Conservation (phyloP, 2,113 vertebrate genomes). For the Plecotus auritus region DNA sequence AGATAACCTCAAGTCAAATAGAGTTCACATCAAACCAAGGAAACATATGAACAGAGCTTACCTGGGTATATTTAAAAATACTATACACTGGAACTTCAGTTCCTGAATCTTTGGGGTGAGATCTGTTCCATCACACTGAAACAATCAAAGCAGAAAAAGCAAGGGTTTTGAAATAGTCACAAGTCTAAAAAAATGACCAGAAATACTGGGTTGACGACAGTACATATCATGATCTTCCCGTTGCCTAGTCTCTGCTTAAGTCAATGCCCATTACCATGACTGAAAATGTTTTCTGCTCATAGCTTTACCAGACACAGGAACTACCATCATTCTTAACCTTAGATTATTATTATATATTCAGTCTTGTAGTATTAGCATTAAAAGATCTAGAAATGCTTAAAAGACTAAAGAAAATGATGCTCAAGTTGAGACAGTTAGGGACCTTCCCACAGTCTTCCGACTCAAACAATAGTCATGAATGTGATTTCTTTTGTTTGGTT, state of each 20-base stretch:
- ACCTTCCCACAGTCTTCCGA: background rate
- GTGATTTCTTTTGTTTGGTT: background rate
- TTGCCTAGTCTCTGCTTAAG: background rate
- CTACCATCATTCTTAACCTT: background rate
- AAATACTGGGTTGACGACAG: background rate
- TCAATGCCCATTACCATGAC: accelerated
- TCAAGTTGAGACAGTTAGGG: background rate
- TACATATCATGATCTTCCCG: background rate
- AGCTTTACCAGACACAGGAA: background rate
- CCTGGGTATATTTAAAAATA: slow-evolving; percentile 92
- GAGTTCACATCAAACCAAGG: background rate
- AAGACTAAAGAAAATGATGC: background rate
- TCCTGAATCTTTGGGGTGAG: slow-evolving; percentile 90
- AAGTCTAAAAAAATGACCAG: background rate
- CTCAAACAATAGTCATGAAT: background rate
- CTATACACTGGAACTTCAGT: slow-evolving; percentile 90
- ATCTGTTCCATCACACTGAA: slow-evolving; percentile 89
- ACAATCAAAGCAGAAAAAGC: slow-evolving; percentile 74
- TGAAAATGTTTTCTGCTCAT: background rate
- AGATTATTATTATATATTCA: background rate
- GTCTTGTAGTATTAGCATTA: background rate
- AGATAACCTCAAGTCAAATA: background rate
- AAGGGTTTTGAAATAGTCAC: slow-evolving; percentile 67
- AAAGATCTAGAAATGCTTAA: background rate
- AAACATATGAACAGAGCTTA: slow-evolving; percentile 65